Conservation (phyloP, 2,888 invertebrate species). For the Nemapogon koenigi region DNA sequence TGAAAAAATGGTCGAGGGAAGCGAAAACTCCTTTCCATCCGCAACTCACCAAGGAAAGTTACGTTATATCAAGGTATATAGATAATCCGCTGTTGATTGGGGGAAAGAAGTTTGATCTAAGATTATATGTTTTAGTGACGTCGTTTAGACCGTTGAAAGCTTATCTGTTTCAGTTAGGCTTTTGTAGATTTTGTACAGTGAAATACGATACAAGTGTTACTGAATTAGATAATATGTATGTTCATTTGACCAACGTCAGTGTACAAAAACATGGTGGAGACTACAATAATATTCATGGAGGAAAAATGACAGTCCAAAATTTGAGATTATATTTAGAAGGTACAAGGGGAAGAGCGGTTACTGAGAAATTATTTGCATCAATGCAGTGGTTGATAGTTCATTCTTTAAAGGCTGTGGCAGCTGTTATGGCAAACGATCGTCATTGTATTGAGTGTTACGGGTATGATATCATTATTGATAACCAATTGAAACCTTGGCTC, state of each 20-base stretch:
- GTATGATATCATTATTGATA: constrained; percentile 95
- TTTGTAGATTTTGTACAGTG: constrained; percentile 95
- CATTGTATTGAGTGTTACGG: constrained; percentile 96
- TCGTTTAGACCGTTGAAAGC: constrained; percentile 93
- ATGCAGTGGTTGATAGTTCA: constrained; percentile 92
- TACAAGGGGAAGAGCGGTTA: constrained; percentile 86
- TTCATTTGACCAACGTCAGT: constrained; percentile 95
- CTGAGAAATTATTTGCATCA: constrained; percentile 86
- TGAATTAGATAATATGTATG: constrained; percentile 90
- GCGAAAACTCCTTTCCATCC: constrained; percentile 86
- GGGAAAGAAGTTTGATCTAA: constrained; percentile 94
- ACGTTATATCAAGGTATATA: constrained; percentile 96
- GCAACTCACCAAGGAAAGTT: constrained; percentile 85
- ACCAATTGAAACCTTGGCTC: constrained; percentile 91
- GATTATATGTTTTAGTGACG: constrained; percentile 91
- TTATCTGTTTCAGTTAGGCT: constrained; percentile 90
- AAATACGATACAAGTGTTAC: constrained; percentile 91
- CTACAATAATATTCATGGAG: constrained; percentile 93
- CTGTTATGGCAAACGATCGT: constrained; percentile 91
- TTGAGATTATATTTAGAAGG: constrained; percentile 89
- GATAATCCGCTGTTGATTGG: constrained; percentile 94
- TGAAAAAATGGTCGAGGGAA: constrained; percentile 90
- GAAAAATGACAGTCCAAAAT: constrained; percentile 93
- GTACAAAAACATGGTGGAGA: constrained; percentile 98
- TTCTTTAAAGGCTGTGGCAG: constrained; percentile 90